phyloP scores from a whole-genome alignment of 2,797 vertebrate species.

The Agapornis canus region DNA sequence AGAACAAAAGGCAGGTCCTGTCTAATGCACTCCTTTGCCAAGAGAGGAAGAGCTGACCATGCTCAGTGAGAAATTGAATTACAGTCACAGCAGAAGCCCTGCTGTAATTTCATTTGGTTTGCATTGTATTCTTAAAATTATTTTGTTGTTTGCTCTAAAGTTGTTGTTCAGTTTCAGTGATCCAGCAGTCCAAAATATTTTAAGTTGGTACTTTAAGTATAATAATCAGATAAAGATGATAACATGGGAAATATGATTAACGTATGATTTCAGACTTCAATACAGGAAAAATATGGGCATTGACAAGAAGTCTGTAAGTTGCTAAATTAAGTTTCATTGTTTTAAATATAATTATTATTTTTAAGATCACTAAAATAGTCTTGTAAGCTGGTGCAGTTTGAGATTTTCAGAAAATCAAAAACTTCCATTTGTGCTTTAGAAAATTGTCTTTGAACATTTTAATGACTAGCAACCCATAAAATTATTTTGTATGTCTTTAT shows the following conservation, averaged over 20 bases:
- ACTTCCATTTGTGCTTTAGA: background rate
- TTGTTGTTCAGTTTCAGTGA: background rate
- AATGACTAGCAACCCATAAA: background rate
- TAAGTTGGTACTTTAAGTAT: background rate
- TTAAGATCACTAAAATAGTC: background rate
- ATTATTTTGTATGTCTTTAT: background rate
- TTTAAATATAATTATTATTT: background rate
- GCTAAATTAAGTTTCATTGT: background rate
- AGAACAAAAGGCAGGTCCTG: background rate
- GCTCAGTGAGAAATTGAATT: background rate
- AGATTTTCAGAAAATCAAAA: background rate
- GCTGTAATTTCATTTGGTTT: background rate
- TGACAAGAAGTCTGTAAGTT: background rate
- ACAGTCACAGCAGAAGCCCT: background rate
- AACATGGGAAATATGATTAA: background rate
- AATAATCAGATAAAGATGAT: background rate
- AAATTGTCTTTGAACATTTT: background rate
- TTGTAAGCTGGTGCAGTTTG: background rate
- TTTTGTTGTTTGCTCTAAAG: background rate
- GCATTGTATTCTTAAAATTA: background rate
- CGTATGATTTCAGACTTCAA: background rate
- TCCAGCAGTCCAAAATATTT: background rate
- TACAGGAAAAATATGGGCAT: background rate
- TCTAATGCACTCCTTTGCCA: fast-evolving
- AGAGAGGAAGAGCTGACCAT: background rate